A percentile compares a stretch with the other conserved stretches of the same genome.
Conservation (phyloP, 2,113 vertebrate genomes). For the Delphinus delphis region DNA sequence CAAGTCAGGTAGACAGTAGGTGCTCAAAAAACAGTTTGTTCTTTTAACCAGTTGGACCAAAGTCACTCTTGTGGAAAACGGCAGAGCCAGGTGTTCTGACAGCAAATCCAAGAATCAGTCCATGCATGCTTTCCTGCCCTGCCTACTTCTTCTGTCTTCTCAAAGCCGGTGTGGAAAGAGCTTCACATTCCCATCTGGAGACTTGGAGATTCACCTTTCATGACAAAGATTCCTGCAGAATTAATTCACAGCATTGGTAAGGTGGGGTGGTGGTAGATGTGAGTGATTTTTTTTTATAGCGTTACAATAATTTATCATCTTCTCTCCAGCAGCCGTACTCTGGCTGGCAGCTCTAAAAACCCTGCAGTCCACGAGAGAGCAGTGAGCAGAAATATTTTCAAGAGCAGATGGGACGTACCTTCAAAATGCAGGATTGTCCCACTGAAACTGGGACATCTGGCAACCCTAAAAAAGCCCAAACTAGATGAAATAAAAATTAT, state of each 20-base stretch:
- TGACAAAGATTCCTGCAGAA: slow-evolving; percentile 70
- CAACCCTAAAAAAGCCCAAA: slow-evolving; percentile 83
- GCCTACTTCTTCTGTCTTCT: background rate
- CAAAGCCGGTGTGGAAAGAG: background rate
- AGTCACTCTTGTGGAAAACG: slow-evolving; percentile 8
- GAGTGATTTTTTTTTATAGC: slow-evolving; percentile 76
- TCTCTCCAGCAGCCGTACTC: slow-evolving; percentile 78
- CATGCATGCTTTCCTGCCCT: background rate
- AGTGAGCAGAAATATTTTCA: slow-evolving; percentile 85
- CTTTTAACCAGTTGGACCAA: background rate
- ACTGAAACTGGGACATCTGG: slow-evolving; percentile 85
- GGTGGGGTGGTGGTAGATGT: slow-evolving; percentile 63
- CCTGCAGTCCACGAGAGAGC: slow-evolving; percentile 80
- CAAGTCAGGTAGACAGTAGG: background rate
- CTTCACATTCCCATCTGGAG: slow-evolving; percentile 63
- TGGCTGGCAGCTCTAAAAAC: slow-evolving; percentile 82
- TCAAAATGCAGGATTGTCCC: slow-evolving; percentile 84
- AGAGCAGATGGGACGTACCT: slow-evolving; percentile 86
- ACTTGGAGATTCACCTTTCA: slow-evolving; percentile 69
- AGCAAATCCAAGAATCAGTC: background rate
- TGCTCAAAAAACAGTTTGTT: background rate
- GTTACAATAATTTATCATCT: slow-evolving; percentile 82
- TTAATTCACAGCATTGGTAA: slow-evolving; percentile 71
- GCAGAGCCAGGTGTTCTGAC: background rate
- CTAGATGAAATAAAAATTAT: slow-evolving; percentile 87